Base-by-base conservation (phyloP, 1,140 invertebrate genomes). In the Oppia nitens region DNA sequence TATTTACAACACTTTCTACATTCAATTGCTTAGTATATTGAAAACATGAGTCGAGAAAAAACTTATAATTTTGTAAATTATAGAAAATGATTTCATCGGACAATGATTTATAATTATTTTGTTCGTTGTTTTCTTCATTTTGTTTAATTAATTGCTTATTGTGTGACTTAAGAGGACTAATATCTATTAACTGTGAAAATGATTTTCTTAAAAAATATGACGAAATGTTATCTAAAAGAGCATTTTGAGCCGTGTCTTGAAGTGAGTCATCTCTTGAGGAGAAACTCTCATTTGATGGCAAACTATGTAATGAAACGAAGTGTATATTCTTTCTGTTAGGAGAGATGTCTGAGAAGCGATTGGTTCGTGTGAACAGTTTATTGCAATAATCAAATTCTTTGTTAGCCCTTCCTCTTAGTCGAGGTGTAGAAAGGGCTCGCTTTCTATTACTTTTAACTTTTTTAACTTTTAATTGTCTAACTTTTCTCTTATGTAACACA, bases 181-280 rank as follows among this genome's bases (percentile, higher is more conserved):
- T n/a, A n/a, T 53, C 12, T 11, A 58, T 52, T 17, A n/a, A 29
- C 14, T 54, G 6, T n/a, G 11, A 28, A 28, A 14, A 20, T 3
- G 12, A 9, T 26, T 53, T 40, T 40, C 6, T 40, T 17, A 40
- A 6, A 17, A 6, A 17, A 40, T 40, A 40, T 40, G 17, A 40
- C 32, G 32, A 6, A 17, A 40, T 40, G 32, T 40, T 40, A 40
- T 40, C 32, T 40, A 40, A 40, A 40, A 40, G 17, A 17, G 32
- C 32, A n/a, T n/a, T n/a, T 40, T 17, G 32, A 40, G 32, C 6
- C 32, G 68, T 59, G 69, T 72, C 27, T 26, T 62, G 57, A 11
- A 74, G 64, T 2, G 74, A 72, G 64, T 76, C 74, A 67, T 76
- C 74, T 23, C 69, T 66, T 57, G 67, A 68, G 6, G 74, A 76